Percentiles rank a stretch among this genome's conserved stretches.
phyloP scores from a whole-genome alignment of 2,888 invertebrate species.

The Fragum whitleyi region DNA sequence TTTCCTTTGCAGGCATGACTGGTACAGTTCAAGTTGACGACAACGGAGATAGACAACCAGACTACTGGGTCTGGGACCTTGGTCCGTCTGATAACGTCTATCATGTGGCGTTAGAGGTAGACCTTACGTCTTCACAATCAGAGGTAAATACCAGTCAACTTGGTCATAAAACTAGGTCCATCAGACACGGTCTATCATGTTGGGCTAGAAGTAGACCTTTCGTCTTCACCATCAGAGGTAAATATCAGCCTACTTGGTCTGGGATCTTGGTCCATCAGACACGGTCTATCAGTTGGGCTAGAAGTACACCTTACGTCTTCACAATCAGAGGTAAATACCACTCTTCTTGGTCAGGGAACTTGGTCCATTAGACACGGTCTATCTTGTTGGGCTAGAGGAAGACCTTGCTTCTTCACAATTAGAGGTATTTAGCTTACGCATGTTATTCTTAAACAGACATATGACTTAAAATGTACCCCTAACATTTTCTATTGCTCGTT shows the following conservation, averaged over 20 bases:
- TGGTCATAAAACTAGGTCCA: neutral
- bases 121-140: constrained; percentile 44
- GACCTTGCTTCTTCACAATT: neutral
- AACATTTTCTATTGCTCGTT: too few species aligned
- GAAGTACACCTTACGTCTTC: constrained; percentile 62
- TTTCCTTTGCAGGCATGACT: constrained; percentile 76
- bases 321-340: constrained; percentile 47
- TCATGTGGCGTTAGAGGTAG: constrained; percentile 64
- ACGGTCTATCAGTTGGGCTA: constrained; percentile 60
- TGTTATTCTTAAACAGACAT: too few species aligned
- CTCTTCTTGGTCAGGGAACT: neutral
- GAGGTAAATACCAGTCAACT: constrained; percentile 59
- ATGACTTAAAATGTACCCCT: too few species aligned
- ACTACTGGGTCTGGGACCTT: constrained; percentile 79
- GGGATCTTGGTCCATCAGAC: constrained; percentile 69
- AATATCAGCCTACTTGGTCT: constrained; percentile 80
- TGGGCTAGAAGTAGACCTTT: neutral
- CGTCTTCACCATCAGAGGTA: neutral
- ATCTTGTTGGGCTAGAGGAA: neutral
- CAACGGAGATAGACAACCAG: constrained; percentile 81
- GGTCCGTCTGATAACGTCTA: constrained; percentile 56
- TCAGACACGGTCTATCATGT: neutral
- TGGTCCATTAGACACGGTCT: neutral
- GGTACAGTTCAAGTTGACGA: constrained; percentile 78
- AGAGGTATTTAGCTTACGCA: too few species aligned